A percentile compares a stretch with the other conserved stretches of the same genome.
These are phyloP conservation scores for Microplitis manilae DNA, from an alignment of 2,888 invertebrate species.

Conservation along the genomic window DNA sequence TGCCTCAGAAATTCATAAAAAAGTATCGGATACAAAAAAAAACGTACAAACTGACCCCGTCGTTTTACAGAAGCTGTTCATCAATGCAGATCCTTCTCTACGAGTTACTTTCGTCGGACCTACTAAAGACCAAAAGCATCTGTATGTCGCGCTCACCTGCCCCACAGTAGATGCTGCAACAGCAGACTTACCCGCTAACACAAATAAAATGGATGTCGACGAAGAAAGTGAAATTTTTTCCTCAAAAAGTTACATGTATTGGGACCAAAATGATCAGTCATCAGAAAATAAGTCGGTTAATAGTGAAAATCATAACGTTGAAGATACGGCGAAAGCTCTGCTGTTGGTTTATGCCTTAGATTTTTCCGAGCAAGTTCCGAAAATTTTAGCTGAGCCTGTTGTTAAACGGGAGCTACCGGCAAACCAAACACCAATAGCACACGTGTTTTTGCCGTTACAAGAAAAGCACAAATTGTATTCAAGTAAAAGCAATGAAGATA, in stretches of 20 bases:
- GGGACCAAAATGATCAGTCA: conserved; percentile 76
- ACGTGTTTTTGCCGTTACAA: conserved; percentile 78
- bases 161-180: conserved; percentile 43
- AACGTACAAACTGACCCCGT: conserved; percentile 63
- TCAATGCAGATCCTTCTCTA: conserved; percentile 63
- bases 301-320: conserved; percentile 71
- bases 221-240: conserved; percentile 67
- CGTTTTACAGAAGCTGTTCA: conserved; percentile 63
- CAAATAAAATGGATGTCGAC: conserved; percentile 68
- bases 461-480: conserved; percentile 57
- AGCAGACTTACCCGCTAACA: conserved; percentile 67
- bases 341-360: conserved; percentile 76
- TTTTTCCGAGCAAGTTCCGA: conserved; percentile 73
- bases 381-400: conserved; percentile 76
- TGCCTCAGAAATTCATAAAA: conserved; percentile 60
- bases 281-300: conserved; percentile 75
- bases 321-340: conserved; percentile 67
- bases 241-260: conserved; percentile 73
- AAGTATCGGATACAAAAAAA: conserved; percentile 60
- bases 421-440: conserved; percentile 80
- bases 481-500: conserved; percentile 32
- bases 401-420: conserved; percentile 76
- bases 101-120: conserved; percentile 62
- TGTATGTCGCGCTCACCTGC: conserved; percentile 64
- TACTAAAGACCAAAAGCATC: conserved; percentile 64